phyloP scores from a whole-genome alignment of 2,797 vertebrate genomes.

The Myripristis jacobus region DNA sequence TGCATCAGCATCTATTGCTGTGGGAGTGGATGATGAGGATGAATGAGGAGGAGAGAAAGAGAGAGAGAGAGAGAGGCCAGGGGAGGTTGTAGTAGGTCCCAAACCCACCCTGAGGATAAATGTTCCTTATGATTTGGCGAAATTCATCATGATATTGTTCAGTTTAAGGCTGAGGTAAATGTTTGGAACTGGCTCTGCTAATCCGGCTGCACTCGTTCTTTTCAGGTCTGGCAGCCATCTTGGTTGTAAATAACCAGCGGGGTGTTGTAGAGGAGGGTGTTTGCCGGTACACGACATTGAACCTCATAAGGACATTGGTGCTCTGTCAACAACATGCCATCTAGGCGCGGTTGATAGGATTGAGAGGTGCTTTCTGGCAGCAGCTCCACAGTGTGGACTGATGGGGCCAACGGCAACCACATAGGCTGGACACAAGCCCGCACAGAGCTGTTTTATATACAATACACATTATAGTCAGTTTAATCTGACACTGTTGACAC shows the following conservation, averaged over 20 bases:
- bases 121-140: not conserved
- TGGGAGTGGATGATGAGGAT: slow-evolving; percentile 19
- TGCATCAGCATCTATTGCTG: slow-evolving; percentile 34
- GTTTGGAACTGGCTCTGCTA: slow-evolving; percentile 14
- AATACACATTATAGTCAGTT: not conserved
- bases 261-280: not conserved
- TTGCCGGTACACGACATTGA: slow-evolving; percentile 35
- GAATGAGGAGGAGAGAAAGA: slow-evolving; percentile 40
- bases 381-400: slow-evolving; percentile 25
- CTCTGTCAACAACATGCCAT: slow-evolving; percentile 42
- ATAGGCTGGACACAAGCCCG: not conserved
- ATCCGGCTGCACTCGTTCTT: slow-evolving; percentile 18
- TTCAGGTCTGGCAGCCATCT: slow-evolving; percentile 18
- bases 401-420: slow-evolving; percentile 28
- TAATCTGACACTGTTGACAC: no score
- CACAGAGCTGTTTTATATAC: not conserved
- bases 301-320: slow-evolving; percentile 17
- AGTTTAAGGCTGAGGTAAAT: slow-evolving; percentile 12
- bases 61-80: slow-evolving; percentile 14
- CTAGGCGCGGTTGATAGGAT: slow-evolving; percentile 37
- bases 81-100: not conserved
- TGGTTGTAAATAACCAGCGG: slow-evolving; percentile 13
- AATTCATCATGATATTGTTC: not conserved
- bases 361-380: slow-evolving; percentile 25
- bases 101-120: slow-evolving; percentile 6